These are phyloP conservation scores for Stegostoma tigrinum DNA, from an alignment of 2,113 vertebrate species.

Conservation along the genomic window DNA sequence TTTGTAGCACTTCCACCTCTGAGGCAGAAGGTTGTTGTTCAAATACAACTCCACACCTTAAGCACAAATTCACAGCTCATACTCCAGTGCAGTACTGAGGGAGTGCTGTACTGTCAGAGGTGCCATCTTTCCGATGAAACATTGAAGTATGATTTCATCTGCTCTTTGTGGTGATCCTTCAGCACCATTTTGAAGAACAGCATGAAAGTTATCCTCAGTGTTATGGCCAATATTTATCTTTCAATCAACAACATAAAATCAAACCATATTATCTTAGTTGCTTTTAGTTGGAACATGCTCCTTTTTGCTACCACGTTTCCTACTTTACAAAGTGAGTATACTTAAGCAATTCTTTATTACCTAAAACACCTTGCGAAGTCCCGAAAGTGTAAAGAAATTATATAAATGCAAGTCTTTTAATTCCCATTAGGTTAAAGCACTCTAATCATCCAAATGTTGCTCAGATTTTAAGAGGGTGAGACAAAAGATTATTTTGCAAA, in stretches of 20 bases:
- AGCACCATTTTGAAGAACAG: neutral
- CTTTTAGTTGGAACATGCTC: neutral
- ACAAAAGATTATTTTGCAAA: neutral
- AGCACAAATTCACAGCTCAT: neutral
- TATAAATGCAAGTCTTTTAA: neutral
- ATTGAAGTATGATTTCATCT: neutral
- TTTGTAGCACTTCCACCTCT: neutral
- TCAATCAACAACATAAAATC: neutral
- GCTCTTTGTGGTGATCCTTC: too few species aligned
- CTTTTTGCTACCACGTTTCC: neutral
- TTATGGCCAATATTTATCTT: neutral
- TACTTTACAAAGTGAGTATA: neutral
- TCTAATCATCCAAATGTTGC: neutral
- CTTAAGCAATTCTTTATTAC: neutral
- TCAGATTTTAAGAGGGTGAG: neutral
- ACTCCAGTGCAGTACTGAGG: neutral
- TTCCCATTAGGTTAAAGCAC: neutral
- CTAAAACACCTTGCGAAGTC: neutral
- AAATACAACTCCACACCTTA: neutral
- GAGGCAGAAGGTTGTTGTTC: neutral
- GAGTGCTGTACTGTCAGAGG: neutral
- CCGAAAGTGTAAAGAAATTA: too few species aligned
- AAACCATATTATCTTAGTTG: neutral
- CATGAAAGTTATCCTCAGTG: neutral
- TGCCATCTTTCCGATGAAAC: neutral